Evolutionary conservation across 1,140 invertebrate genomes (phyloP).

Genomic region (Drosophila parabipectinata): DNA sequence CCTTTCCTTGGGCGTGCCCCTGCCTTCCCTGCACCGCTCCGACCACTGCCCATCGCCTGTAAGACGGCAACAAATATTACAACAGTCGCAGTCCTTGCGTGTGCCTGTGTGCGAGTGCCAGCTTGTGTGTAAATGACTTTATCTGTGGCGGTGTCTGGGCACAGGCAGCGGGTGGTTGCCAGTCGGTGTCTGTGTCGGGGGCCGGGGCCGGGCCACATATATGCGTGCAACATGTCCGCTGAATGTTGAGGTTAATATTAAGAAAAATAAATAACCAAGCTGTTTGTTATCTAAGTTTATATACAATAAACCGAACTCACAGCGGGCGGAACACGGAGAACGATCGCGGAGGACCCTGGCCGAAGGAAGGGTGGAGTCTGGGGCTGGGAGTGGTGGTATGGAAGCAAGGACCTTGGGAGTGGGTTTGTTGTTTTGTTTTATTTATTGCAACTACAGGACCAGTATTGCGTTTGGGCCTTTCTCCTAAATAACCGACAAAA

Average conservation of each 20-base stretch:
- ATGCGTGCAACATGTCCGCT: conserved; percentile 81
- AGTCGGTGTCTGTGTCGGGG: not conserved
- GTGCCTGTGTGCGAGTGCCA: conserved; percentile 14
- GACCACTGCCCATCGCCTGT: conserved; percentile 62
- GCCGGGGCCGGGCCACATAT: conserved; percentile 28
- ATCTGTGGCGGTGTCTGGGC: conserved; percentile 51
- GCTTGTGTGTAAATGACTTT: conserved; percentile 73
- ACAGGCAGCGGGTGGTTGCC: conserved; percentile 38
- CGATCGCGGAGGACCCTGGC: not conserved
- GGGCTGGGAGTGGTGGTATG: not conserved
- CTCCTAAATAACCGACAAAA: conserved; percentile 74
- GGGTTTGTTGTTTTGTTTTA: conserved; percentile 62
- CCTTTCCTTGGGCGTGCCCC: conserved; percentile 46
- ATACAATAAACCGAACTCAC: conserved; percentile 67
- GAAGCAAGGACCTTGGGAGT: not conserved
- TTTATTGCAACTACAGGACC: conserved; percentile 75
- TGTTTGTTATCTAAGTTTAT: conserved; percentile 83
- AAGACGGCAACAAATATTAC: conserved; percentile 78
- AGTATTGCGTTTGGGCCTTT: conserved; percentile 72
- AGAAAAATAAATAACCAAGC: conserved; percentile 83
- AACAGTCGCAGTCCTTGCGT: conserved; percentile 46
- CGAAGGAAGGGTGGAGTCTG: not conserved
- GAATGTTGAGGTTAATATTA: conserved; percentile 83
- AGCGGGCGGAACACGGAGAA: conserved; percentile 6
- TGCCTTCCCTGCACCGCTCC: not conserved